Evolutionary conservation across 2,113 vertebrate genomes (phyloP).

Genomic region (Rhinoptilus africanus): DNA sequence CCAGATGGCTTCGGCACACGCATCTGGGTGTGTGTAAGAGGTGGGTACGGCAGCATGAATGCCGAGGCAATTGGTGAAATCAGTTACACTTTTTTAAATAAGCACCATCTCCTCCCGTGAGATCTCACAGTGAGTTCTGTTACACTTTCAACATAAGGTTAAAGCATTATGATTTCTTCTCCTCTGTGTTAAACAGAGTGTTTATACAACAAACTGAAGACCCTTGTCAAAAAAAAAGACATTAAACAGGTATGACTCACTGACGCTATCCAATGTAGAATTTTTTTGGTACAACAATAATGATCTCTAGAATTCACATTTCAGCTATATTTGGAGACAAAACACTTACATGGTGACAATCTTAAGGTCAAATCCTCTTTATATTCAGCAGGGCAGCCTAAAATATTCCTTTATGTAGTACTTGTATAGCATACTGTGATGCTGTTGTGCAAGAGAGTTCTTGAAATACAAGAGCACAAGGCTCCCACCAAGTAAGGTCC

Average conservation of each 20-base stretch:
- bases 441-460: neutral
- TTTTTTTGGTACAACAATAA: neutral
- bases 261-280: neutral
- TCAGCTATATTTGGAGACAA: neutral
- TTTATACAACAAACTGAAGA: neutral
- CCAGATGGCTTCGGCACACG: neutral
- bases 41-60: neutral
- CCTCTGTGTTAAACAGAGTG: neutral
- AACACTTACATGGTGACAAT: neutral
- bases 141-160: neutral
- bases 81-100: neutral
- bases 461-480: neutral
- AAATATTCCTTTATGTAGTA: neutral
- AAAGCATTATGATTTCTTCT: neutral
- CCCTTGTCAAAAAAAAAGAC: neutral
- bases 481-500: neutral
- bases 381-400: neutral
- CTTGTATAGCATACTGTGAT: neutral
- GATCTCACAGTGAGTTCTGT: neutral
- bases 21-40: rapidly evolving
- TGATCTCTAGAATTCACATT: neutral
- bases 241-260: neutral
- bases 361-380: neutral
- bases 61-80: neutral
- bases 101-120: neutral